Evolutionary conservation across 2,888 invertebrate genomes (phyloP).

Genomic region (Dryocosmus kuriphilus): DNA sequence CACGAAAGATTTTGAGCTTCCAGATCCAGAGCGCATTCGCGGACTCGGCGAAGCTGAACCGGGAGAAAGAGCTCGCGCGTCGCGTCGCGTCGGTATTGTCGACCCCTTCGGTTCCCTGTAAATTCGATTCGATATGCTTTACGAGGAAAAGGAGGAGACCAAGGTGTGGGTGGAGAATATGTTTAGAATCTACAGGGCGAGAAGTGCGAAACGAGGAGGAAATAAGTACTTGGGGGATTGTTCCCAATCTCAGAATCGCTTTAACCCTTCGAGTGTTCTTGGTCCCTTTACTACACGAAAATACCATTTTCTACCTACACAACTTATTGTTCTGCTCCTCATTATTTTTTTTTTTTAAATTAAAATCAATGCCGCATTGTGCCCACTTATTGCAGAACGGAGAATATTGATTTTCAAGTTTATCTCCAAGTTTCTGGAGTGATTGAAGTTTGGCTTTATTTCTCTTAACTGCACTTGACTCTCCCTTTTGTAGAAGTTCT

Average conservation of each 20-base stretch:
- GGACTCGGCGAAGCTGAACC: slow-evolving; percentile 56
- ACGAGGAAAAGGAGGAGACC: slow-evolving; percentile 42
- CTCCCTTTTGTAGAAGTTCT: neutral
- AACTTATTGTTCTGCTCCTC: slow-evolving; percentile 9
- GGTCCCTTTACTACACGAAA: slow-evolving; percentile 29
- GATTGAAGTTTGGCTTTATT: neutral
- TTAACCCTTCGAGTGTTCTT: slow-evolving; percentile 32
- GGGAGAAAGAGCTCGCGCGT: slow-evolving; percentile 50
- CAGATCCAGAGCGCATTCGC: slow-evolving; percentile 57
- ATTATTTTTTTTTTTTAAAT: slow-evolving; percentile 20
- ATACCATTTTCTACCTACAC: slow-evolving; percentile 38
- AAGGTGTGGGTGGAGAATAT: neutral
- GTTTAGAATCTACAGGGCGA: slow-evolving; percentile 16
- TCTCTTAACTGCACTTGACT: neutral
- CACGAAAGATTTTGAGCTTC: slow-evolving; percentile 61
- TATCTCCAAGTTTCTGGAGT: neutral
- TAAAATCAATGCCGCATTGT: slow-evolving; percentile 11
- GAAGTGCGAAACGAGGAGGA: slow-evolving; percentile 40
- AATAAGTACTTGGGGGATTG: slow-evolving; percentile 37
- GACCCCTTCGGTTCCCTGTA: slow-evolving; percentile 51
- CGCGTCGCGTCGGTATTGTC: slow-evolving; percentile 50
- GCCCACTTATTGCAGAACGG: neutral
- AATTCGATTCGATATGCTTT: slow-evolving; percentile 51
- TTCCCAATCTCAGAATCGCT: slow-evolving; percentile 33
- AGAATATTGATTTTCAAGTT: slow-evolving; percentile 20